Evolutionary conservation across 2,113 vertebrate species (phyloP).

Genomic region (Lampris megalopsis): DNA sequence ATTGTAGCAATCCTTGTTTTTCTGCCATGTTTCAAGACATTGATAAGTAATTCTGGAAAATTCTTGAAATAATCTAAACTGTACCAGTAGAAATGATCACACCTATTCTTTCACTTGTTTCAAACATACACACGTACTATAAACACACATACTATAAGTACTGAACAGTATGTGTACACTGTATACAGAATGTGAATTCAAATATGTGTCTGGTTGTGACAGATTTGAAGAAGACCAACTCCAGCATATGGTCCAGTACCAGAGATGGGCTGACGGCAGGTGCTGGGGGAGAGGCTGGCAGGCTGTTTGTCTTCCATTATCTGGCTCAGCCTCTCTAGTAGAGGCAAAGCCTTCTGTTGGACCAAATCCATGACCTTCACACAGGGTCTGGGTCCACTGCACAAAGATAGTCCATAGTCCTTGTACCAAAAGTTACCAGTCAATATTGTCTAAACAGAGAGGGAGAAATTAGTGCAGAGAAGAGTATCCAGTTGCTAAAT

Average conservation of each 20-base stretch:
- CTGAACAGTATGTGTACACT: too few relatives aligned
- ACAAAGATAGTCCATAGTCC: constrained; percentile 77
- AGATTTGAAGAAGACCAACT: not conserved
- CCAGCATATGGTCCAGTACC: constrained; percentile 31
- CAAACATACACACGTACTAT: too few relatives aligned
- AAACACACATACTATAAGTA: too few relatives aligned
- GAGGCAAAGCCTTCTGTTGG: constrained; percentile 81
- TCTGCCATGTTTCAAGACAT: too few relatives aligned
- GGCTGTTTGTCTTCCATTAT: constrained; percentile 74
- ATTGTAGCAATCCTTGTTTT: too few relatives aligned
- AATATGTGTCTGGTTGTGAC: not conserved
- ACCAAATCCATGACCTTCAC: constrained; percentile 41
- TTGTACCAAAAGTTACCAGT: constrained; percentile 83
- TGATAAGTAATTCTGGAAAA: too few relatives aligned
- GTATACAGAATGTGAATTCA: not conserved
- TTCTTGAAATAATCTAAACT: too few relatives aligned
- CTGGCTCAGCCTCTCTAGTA: constrained; percentile 79
- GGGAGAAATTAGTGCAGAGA: not conserved
- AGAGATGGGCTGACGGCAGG: constrained; percentile 53
- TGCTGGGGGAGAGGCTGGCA: constrained; percentile 42
- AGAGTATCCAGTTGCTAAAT: not conserved
- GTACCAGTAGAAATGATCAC: too few relatives aligned
- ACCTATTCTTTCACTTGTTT: too few relatives aligned
- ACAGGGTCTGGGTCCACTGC: constrained; percentile 38
- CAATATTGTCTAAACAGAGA: constrained; percentile 77